These are phyloP conservation scores for Hyposoter didymator DNA, from an alignment of 2,888 invertebrate species.

Conservation along the genomic window DNA sequence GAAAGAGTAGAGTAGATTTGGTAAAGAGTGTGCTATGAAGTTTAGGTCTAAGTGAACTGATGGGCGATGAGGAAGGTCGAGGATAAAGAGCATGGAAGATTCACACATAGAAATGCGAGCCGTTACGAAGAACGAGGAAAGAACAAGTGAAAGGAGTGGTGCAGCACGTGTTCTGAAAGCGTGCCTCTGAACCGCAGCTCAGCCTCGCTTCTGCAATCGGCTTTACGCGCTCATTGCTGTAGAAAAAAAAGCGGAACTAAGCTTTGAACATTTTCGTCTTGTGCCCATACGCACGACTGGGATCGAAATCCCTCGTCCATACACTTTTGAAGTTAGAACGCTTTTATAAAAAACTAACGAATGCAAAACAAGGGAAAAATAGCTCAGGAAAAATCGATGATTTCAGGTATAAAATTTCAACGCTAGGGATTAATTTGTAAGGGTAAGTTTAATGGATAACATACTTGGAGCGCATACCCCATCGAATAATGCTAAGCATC, in stretches of 20 bases:
- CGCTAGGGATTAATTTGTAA: constrained; percentile 21
- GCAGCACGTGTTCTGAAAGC: constrained; percentile 63
- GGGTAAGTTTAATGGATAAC: not conserved
- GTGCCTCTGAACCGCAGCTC: constrained; percentile 50
- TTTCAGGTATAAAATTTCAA: not conserved
- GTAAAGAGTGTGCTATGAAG: not conserved
- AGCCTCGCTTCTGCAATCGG: constrained; percentile 54
- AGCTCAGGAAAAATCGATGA: not conserved
- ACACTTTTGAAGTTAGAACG: not conserved
- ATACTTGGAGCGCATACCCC: constrained; percentile 6
- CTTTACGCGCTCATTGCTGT: constrained; percentile 50
- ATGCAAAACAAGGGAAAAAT: not conserved
- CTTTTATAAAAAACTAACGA: not conserved
- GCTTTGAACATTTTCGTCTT: not conserved
- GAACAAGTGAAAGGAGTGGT: constrained; percentile 48
- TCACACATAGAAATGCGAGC: constrained; percentile 25
- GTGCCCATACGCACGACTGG: not conserved
- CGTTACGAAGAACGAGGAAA: constrained; percentile 12
- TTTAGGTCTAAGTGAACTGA: constrained; percentile 8
- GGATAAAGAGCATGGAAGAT: constrained; percentile 47
- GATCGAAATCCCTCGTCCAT: not conserved
- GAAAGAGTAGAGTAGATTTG: not conserved
- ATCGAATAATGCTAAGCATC: constrained; percentile 50
- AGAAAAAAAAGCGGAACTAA: constrained; percentile 20
- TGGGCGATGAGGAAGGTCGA: constrained; percentile 44